Evolutionary conservation across 2,113 vertebrate species (phyloP), one percentile per base, ranked within the genome.

Genomic region (Amblyopsis rosae): DNA sequence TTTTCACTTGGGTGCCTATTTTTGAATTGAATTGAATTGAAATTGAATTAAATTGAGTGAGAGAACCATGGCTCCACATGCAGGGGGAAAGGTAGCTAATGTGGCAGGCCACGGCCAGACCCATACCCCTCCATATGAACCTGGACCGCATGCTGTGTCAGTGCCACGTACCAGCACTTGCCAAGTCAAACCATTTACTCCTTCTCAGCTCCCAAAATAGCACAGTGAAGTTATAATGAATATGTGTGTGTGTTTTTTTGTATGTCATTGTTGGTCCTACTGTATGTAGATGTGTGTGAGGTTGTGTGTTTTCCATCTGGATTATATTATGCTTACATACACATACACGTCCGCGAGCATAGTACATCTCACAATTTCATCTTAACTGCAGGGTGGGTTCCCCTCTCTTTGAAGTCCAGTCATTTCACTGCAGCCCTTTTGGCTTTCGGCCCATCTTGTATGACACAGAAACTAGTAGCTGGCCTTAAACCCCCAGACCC

Each of bases 391-490:
- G 80, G 80, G 75, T 67, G 78, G 57, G 70, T 76, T 81, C 15
- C 73, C 65, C 19, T 67, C 32, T 77, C 68, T 81, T 82, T 81
- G 5, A 77, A 77, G 65, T 62, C 59, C 3, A 15, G 19, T 54
- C 46, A 3, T 73, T 65, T 15, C 12, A 55, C 63, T 9, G 7
- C 66, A 67, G 70, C 35, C 65, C 50, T 53, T 73, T 83, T 79
- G 75, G 78, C 64, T 71, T 73, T 67, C 72, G 62, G 74, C 73
- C 62, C 67, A 57, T 84, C 75, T 84, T 65, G 12, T 62, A 69
- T 82, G 73, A 80, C 77, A 41, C 77, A 64, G 69, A 87, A 82
- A 90, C 41, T 80, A 84, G 83, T 83, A 83, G 81, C 74, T 83
- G 74, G 26, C 73, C 65, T 69, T 82, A 81, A 88, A 87, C 83